Evolutionary conservation across 2,888 invertebrate genomes (phyloP), one percentile per base, ranked within the genome.

Genomic region (Philopedon plagiatum): DNA sequence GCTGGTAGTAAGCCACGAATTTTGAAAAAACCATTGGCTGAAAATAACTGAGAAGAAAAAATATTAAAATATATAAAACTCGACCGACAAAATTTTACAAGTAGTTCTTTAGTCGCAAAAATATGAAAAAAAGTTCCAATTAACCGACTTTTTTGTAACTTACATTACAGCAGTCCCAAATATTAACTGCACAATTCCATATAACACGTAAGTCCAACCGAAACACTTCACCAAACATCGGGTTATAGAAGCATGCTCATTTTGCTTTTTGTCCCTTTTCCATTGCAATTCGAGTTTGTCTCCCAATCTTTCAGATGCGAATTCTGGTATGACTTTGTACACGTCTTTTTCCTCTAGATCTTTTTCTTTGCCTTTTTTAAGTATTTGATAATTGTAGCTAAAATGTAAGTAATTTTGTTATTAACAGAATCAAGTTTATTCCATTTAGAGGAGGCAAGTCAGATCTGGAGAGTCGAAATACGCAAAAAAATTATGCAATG

Each of bases 1-100:
- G 75, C 49, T 71, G 51, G 51, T 79, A 80, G 71, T 76, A 79
- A 1, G 75, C 71, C 7, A 79, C 76, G 5, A 80, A 60, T 71
- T 78, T 78, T 5, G 74, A 67, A 3, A 74, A 44, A 2, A 68
- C 19, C 26, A 18, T 26, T 34, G 74, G 74, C 7, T 63, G 54
- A 9, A 68, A 19, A 26, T 67, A 18, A 19, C 74, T 74, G 60
- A 44, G 54, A 64, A 51, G 4, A 26, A 21, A 26, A 41, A 41
- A 15, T 15, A 15, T 34, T 34, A 34, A n/a, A n/a, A n/a, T n/a
- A n/a, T n/a, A n/a, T n/a, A n/a, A n/a, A n/a, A n/a, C n/a, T n/a
- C n/a, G n/a, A n/a, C n/a, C n/a, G n/a, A n/a, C n/a, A n/a, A n/a
- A n/a, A n/a, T n/a, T n/a, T n/a, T n/a, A n/a, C n/a, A n/a, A n/a